Evolutionary conservation across 2,888 invertebrate genomes (phyloP).

Genomic region (Baccha elongata): DNA sequence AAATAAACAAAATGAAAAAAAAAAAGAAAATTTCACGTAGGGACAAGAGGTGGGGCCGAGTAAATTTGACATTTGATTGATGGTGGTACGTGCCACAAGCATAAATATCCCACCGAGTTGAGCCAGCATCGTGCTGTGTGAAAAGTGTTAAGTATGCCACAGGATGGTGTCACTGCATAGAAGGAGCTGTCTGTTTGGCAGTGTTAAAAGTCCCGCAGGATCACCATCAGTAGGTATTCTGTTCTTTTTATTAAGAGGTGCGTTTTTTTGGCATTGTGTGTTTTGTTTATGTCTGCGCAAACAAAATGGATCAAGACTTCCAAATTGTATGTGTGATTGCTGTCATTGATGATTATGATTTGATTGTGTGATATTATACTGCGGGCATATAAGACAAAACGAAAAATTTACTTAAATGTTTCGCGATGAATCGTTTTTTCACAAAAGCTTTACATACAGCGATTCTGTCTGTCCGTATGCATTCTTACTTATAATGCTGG

Average conservation of each 20-base stretch:
- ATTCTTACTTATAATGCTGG: too few species aligned
- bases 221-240: constrained; percentile 1
- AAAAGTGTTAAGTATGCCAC: constrained; percentile 67
- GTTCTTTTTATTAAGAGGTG: constrained; percentile 19
- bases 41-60: constrained; percentile 5
- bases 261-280: neutral
- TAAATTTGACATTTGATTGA: constrained; percentile 73
- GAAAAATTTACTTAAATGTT: too few species aligned
- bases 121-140: constrained; percentile 18
- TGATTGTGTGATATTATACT: constrained; percentile 10
- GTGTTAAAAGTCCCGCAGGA: constrained; percentile 44
- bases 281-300: neutral
- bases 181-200: constrained; percentile 32
- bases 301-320: neutral
- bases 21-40: neutral
- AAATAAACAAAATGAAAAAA: constrained; percentile 22
- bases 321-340: constrained; percentile 22
- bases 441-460: too few species aligned
- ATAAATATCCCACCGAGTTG: constrained; percentile 60
- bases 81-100: constrained; percentile 68
- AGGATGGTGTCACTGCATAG: constrained; percentile 2
- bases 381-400: too few species aligned
- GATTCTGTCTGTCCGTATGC: too few species aligned
- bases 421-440: neutral
- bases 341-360: constrained; percentile 23